Evolutionary conservation across 2,888 invertebrate species (phyloP).

Genomic region (Noctua comes): DNA sequence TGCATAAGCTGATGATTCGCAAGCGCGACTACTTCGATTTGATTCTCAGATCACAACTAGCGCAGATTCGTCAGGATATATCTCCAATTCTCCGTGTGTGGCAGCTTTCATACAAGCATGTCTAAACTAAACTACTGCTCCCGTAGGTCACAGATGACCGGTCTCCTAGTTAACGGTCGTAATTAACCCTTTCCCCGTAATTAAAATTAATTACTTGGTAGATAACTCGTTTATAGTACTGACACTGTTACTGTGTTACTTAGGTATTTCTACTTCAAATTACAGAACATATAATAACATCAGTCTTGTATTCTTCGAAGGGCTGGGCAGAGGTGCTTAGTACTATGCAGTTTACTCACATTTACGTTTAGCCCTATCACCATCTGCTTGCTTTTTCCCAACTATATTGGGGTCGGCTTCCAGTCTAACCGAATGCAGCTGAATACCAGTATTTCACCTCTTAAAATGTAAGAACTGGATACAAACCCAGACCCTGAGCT

Average conservation of each 20-base stretch:
- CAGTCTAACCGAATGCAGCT: too few species aligned
- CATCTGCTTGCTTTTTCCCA: too few species aligned
- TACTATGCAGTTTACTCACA: not conserved
- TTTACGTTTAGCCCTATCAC: not conserved
- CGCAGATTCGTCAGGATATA: not conserved
- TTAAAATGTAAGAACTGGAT: not conserved
- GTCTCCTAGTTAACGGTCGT: not conserved
- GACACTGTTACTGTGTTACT: not conserved
- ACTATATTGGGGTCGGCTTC: too few species aligned
- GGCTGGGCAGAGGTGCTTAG: not conserved
- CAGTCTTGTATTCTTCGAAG: not conserved
- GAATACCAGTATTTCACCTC: too few species aligned
- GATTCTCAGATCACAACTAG: not conserved
- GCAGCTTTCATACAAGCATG: not conserved
- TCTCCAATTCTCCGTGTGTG: not conserved
- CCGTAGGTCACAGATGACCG: not conserved
- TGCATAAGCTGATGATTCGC: not conserved
- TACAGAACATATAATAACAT: not conserved
- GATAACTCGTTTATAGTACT: slow-evolving; percentile 5
- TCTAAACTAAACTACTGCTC: not conserved
- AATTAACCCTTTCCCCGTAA: slow-evolving; percentile 37
- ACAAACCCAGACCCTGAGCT: not conserved
- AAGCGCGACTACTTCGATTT: not conserved
- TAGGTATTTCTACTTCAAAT: not conserved
- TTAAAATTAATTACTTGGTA: slow-evolving; percentile 32